Evolutionary conservation across 2,888 invertebrate genomes (phyloP).

Genomic region (Belgica antarctica): DNA sequence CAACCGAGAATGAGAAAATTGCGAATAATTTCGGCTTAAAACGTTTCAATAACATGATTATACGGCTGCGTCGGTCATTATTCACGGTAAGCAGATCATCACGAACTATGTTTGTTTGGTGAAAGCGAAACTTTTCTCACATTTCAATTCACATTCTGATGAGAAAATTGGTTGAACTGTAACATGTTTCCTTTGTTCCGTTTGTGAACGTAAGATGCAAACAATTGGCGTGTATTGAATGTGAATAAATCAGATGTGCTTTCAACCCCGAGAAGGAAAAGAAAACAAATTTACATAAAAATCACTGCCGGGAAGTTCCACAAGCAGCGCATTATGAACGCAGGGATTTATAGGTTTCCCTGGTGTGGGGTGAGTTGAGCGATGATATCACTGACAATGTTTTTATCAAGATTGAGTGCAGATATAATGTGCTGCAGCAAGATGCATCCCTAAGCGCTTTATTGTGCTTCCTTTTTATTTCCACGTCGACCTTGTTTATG

Average conservation of each 20-base stretch:
- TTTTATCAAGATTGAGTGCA: background rate
- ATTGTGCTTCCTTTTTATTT: background rate
- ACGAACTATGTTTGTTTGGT: no score
- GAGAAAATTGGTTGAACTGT: constrained; percentile 13
- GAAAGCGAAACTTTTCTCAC: constrained; percentile 13
- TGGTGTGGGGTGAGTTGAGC: background rate
- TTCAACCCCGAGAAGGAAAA: background rate
- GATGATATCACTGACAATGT: background rate
- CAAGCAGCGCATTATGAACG: background rate
- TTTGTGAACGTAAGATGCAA: constrained; percentile 31
- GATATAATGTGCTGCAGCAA: background rate
- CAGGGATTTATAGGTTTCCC: constrained; percentile 23
- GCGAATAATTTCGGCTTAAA: background rate
- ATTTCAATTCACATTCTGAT: constrained; percentile 8
- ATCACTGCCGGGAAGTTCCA: constrained; percentile 27
- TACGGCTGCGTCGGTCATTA: constrained; percentile 21
- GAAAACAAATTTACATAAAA: constrained; percentile 41
- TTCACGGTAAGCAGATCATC: constrained; percentile 35
- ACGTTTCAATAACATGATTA: constrained; percentile 31
- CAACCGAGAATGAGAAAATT: background rate
- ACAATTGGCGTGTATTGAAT: constrained; percentile 39
- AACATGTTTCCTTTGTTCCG: constrained; percentile 3
- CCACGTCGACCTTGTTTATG: constrained; percentile 31
- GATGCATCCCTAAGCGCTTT: background rate
- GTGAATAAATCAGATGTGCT: constrained; percentile 40